These are phyloP conservation scores for Lanistes nyassanus DNA, from an alignment of 1,140 invertebrate species.

Conservation along the genomic window DNA sequence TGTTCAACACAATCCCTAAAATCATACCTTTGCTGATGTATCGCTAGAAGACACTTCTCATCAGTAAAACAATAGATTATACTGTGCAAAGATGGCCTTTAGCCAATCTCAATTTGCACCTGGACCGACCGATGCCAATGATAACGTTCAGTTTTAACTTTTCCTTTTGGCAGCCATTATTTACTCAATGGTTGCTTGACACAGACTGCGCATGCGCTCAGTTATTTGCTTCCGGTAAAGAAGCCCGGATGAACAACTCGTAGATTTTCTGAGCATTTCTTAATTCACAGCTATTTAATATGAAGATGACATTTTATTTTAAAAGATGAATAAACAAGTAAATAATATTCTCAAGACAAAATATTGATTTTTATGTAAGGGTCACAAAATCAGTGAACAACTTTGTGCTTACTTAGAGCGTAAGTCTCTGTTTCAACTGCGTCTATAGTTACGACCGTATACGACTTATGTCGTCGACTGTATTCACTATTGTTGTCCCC, in stretches of 20 bases:
- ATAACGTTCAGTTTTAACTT: slow-evolving; percentile 11
- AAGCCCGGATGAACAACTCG: slow-evolving; percentile 18
- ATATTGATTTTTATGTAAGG: no score
- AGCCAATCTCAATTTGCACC: background rate
- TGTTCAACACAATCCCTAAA: slow-evolving; percentile 1
- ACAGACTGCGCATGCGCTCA: slow-evolving; percentile 30
- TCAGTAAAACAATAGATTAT: slow-evolving; percentile 6
- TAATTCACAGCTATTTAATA: no score
- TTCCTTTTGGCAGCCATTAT: slow-evolving; percentile 20
- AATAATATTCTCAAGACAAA: no score
- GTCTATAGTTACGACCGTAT: no score
- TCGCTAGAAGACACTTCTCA: slow-evolving; percentile 15
- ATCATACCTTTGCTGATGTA: background rate
- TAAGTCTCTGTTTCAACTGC: no score
- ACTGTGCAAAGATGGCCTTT: slow-evolving; percentile 2
- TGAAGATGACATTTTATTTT: no score
- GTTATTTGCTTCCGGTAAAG: slow-evolving; percentile 10
- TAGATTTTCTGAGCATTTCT: no score
- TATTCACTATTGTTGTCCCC: no score
- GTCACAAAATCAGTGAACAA: no score
- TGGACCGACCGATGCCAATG: slow-evolving; percentile 12
- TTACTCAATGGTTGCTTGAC: slow-evolving; percentile 28
- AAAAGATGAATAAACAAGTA: no score
- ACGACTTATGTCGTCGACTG: no score
- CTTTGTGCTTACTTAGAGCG: no score